phyloP scores from a whole-genome alignment of 2,888 invertebrate genomes.

The Cremastobaeus sp. region DNA sequence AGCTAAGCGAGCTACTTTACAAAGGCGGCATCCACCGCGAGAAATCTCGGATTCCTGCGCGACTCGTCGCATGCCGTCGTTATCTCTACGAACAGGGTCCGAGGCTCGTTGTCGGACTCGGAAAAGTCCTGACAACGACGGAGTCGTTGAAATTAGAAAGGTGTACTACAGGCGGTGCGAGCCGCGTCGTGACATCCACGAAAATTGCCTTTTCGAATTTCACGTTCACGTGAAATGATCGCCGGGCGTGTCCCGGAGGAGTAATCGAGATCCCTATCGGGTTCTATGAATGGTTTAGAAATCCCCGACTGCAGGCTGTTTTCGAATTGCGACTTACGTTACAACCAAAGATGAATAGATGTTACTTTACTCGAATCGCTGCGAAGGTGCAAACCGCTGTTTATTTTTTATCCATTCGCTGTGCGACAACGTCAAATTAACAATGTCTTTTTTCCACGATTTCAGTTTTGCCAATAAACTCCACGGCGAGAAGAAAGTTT shows the following conservation, averaged over 20 bases:
- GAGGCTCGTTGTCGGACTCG: constrained; percentile 29
- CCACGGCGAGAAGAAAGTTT: too few relatives aligned
- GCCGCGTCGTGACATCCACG: not conserved
- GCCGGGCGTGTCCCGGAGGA: constrained; percentile 5
- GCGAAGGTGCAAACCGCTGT: too few relatives aligned
- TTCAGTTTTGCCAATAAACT: too few relatives aligned
- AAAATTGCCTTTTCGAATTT: constrained; percentile 12
- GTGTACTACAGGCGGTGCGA: not conserved
- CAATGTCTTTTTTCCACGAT: too few relatives aligned
- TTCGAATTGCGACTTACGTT: too few relatives aligned
- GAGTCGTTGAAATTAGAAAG: constrained; percentile 17
- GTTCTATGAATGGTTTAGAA: not conserved
- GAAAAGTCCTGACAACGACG: constrained; percentile 19
- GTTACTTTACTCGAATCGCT: too few relatives aligned
- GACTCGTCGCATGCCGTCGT: constrained; percentile 47
- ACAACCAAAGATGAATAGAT: too few relatives aligned
- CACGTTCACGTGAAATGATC: constrained; percentile 10
- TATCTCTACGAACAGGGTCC: constrained; percentile 32
- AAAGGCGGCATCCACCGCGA: constrained; percentile 46
- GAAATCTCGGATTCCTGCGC: constrained; percentile 55
- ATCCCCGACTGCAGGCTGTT: too few relatives aligned
- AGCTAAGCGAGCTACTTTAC: constrained; percentile 45
- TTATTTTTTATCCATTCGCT: too few relatives aligned
- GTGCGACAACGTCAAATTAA: too few relatives aligned
- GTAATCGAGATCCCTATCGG: constrained; percentile 3